Percentiles rank a stretch among this genome's conserved stretches.
These are phyloP conservation scores for Luehdorfia chinensis DNA, from an alignment of 1,140 invertebrate genomes.

Conservation along the genomic window DNA sequence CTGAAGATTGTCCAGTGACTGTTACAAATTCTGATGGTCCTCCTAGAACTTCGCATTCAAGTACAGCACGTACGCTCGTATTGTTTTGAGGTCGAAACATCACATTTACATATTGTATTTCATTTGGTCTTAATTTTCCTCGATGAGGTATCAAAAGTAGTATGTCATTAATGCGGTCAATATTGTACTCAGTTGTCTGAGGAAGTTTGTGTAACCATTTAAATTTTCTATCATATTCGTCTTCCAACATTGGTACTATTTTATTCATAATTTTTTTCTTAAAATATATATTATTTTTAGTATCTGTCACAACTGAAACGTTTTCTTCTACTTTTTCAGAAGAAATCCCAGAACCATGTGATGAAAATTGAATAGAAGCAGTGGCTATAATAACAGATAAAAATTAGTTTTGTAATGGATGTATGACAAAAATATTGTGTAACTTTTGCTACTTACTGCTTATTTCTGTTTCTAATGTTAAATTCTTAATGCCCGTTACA, in stretches of 20 bases:
- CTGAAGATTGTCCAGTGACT: conserved; percentile 58
- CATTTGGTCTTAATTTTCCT: conserved; percentile 56
- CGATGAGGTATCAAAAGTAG: conserved; percentile 49
- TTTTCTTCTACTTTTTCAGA: not conserved
- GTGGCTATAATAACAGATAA: not conserved
- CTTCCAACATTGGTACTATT: conserved; percentile 47
- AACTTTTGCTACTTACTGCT: conserved; percentile 1
- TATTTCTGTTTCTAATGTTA: not conserved
- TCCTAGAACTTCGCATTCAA: conserved; percentile 65
- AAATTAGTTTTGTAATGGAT: not conserved
- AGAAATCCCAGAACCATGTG: not conserved
- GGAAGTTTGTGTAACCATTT: conserved; percentile 54
- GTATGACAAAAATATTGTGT: no score
- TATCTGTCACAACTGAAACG: not conserved
- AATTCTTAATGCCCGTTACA: not conserved
- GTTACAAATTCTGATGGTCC: conserved; percentile 53
- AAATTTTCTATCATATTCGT: conserved; percentile 40
- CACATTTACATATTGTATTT: conserved; percentile 55
- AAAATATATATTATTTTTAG: conserved; percentile 3
- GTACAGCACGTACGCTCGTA: conserved; percentile 45
- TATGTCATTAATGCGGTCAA: conserved; percentile 42
- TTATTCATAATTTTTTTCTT: conserved; percentile 40
- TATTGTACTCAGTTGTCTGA: conserved; percentile 29
- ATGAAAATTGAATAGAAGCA: not conserved
- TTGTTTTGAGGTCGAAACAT: conserved; percentile 52